A percentile compares a stretch with the other conserved stretches of the same genome.
These are phyloP conservation scores for Mesoclemmys tuberculata DNA, from an alignment of 2,113 vertebrate genomes.

Conservation along the genomic window DNA sequence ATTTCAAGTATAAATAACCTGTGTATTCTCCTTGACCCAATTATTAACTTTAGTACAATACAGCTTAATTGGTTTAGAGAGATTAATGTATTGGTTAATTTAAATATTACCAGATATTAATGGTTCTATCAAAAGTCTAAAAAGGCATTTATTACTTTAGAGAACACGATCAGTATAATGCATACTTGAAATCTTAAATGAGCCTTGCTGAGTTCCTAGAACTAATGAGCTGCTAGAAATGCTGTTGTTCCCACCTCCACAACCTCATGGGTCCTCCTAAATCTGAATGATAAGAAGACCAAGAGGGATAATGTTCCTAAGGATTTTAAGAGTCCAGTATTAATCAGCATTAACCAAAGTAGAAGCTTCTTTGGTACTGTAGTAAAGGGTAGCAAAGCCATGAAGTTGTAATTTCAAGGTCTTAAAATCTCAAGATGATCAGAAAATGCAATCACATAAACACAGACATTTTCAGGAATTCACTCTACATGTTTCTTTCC, in stretches of 20 bases:
- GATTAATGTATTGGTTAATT: slow-evolving; percentile 2
- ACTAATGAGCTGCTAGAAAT: not conserved
- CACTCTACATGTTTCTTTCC: not conserved
- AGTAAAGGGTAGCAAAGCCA: not conserved
- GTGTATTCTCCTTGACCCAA: not conserved
- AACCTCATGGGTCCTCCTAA: not conserved
- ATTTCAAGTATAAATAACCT: slow-evolving; percentile 35
- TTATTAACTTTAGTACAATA: not conserved
- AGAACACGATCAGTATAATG: not conserved
- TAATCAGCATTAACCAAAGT: not conserved
- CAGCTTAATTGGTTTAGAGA: not conserved
- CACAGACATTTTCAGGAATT: not conserved
- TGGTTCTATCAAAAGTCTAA: not conserved
- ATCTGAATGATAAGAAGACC: not conserved
- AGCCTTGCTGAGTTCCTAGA: not conserved
- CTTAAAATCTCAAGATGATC: not conserved
- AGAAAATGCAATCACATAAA: not conserved
- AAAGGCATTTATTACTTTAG: not conserved
- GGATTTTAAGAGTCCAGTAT: not conserved
- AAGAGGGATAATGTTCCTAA: not conserved
- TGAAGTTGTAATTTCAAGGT: not conserved
- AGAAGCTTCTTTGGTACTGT: not conserved
- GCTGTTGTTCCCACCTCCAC: rapidly evolving
- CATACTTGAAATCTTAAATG: not conserved
- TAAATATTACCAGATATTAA: slow-evolving; percentile 10